Evolutionary conservation across 1,140 invertebrate species (phyloP), one percentile per base, ranked within the genome.

Genomic region (Pseudomyrmex cubaensis): DNA sequence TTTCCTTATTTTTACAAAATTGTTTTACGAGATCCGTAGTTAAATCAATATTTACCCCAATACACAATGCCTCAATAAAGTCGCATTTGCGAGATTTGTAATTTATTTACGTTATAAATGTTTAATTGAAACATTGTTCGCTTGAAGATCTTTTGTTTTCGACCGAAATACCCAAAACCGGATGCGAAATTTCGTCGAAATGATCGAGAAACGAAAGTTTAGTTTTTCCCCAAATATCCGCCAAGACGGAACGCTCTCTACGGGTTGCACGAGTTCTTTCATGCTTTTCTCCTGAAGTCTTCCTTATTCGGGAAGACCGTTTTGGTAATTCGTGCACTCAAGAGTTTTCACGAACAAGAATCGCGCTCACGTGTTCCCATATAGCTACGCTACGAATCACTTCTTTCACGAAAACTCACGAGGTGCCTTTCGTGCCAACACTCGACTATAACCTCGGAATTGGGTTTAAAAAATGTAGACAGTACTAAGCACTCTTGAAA

Each of bases 391-490:
- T 77, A 67, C 63, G 66, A 70, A 72, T 72, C 44, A 72, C 76
- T 61, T 59, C 54, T 50, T 80, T 72, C 22, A n/a, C 63, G 75
- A 2, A 69, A 35, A 46, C 5, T 57, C 44, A 13, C 35, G 12
- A 54, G 64, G 67, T 25, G 61, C 46, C 61, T 70, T 25, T 9
- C 83, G 52, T 80, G 85, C 73, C 62, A 83, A 59, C 74, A 22
- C 57, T 78, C 70, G 69, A 35, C 66, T 69, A 63, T 88, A 89
- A 88, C 78, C 78, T 46, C 78, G 89, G 87, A 92, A 93, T 92
- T 93, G 91, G 87, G 84, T 92, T 90, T 93, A 76, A 93, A 93
- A 93, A 92, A 93, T 93, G 88, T 86, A 93, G 59, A 82, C 57
- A 59, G 66, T 75, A 74, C 82, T 93, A 93, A 93, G 90, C 87